Percentiles rank a stretch among this genome's conserved stretches.
Conservation (phyloP, 2,797 vertebrate genomes). For the Schizothorax lantsangensis region DNA sequence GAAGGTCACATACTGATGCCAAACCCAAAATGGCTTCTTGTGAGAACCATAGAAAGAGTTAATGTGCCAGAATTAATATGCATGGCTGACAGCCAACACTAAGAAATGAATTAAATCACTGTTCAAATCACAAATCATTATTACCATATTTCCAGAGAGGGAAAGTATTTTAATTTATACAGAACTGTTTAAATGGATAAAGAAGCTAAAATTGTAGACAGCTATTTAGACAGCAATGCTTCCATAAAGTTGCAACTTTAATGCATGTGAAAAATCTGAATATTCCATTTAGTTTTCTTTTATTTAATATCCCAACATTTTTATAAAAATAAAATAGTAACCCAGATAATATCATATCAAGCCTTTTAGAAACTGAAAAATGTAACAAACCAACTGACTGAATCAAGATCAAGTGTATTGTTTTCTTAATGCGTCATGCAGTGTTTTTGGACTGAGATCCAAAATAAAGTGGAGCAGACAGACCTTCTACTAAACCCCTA, state of each 20-base stretch:
- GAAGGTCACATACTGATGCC: slow-evolving; percentile 29
- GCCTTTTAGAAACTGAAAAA: background rate
- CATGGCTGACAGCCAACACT: slow-evolving; percentile 5
- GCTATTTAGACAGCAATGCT: background rate
- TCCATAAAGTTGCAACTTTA: background rate
- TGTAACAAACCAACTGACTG: background rate
- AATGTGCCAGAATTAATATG: background rate
- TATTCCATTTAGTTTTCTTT: background rate
- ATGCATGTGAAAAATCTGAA: background rate
- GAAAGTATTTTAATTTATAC: background rate
- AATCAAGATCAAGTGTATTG: background rate
- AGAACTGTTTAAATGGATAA: background rate
- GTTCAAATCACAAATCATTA: background rate
- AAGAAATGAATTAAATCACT: background rate
- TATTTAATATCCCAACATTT: background rate
- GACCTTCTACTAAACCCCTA: background rate
- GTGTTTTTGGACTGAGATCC: background rate
- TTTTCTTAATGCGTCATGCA: background rate
- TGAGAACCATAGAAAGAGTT: slow-evolving; percentile 13
- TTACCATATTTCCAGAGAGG: slow-evolving; percentile 7
- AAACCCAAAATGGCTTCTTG: slow-evolving; percentile 36
- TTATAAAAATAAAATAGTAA: background rate
- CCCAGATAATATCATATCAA: background rate
- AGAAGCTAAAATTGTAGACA: background rate
- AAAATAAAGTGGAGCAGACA: background rate